These are phyloP conservation scores for Drosophila setifemur DNA, from an alignment of 1,140 invertebrate species.

Conservation along the genomic window DNA sequence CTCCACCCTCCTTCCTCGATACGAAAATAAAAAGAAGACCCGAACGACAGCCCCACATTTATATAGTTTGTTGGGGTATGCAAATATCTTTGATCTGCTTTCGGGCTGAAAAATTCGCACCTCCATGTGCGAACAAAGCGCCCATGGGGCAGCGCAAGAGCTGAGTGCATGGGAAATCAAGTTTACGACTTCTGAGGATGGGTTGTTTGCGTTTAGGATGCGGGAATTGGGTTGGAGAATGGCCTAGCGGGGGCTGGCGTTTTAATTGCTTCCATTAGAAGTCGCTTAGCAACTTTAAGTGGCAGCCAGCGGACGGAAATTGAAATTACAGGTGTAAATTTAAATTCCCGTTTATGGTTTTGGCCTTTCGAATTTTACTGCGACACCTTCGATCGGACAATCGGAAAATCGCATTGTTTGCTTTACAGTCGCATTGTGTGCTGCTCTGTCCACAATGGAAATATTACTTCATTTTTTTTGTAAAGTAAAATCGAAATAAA, in stretches of 20 bases:
- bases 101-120: constrained; percentile 67
- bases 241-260: constrained; percentile 3
- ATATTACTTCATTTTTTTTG: constrained; percentile 46
- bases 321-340: constrained; percentile 45
- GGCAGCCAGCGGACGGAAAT: constrained; percentile 12
- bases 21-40: too few relatives aligned
- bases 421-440: constrained; percentile 9
- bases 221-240: neutral
- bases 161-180: constrained; percentile 44
- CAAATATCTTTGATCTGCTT: constrained; percentile 76
- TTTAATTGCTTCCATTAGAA: constrained; percentile 76
- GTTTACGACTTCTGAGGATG: constrained; percentile 43
- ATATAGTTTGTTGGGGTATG: constrained; percentile 28
- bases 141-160: constrained; percentile 11
- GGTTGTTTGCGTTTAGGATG: neutral
- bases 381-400: constrained; percentile 33
- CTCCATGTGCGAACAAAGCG: constrained; percentile 55
- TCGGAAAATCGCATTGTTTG: constrained; percentile 33
- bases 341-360: constrained; percentile 25
- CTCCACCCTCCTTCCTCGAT: too few relatives aligned
- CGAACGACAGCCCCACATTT: constrained; percentile 1
- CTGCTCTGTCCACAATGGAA: constrained; percentile 1
- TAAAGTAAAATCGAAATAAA: constrained; percentile 50
- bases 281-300: constrained; percentile 58
- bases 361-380: constrained; percentile 9